Conservation (phyloP, 2,888 invertebrate species). For the Pasiphila rectangulata region DNA sequence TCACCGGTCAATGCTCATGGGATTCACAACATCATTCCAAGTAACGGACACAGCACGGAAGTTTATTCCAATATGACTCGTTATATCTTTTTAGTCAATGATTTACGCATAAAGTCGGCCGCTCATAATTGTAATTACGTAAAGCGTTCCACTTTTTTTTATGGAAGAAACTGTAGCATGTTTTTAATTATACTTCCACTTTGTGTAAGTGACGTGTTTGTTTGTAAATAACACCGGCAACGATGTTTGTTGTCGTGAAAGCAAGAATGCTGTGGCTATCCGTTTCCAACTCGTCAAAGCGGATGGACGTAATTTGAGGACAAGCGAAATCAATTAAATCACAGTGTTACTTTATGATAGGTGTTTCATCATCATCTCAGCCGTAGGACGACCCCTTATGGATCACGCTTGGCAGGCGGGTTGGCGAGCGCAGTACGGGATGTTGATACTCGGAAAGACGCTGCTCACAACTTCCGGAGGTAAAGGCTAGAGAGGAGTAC, state of each 20-base stretch:
- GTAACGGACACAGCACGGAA: slow-evolving; percentile 14
- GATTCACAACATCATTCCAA: slow-evolving; percentile 13
- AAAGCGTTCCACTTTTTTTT: slow-evolving; percentile 17
- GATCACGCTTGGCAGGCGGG: too few relatives aligned
- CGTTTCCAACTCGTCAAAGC: slow-evolving; percentile 15
- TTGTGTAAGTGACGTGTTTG: slow-evolving; percentile 29
- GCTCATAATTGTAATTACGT: background rate
- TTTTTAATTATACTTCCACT: slow-evolving; percentile 39
- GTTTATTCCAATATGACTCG: slow-evolving; percentile 12
- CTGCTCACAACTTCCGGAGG: too few relatives aligned
- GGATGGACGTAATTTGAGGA: slow-evolving; percentile 3
- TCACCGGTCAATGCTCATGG: slow-evolving; percentile 4
- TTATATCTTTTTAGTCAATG: background rate
- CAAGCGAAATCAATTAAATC: background rate
- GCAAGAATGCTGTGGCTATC: slow-evolving; percentile 32
- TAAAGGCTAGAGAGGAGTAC: too few relatives aligned
- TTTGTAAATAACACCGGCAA: slow-evolving; percentile 41
- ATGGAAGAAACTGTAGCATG: slow-evolving; percentile 25
- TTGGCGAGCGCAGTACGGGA: too few relatives aligned
- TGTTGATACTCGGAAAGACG: too few relatives aligned
- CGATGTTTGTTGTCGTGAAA: slow-evolving; percentile 45
- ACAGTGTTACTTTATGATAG: too few relatives aligned
- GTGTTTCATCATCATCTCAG: too few relatives aligned
- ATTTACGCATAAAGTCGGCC: background rate
- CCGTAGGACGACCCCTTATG: too few relatives aligned